Conservation (phyloP, 2,797 vertebrate genomes). For the Fringilla coelebs region DNA sequence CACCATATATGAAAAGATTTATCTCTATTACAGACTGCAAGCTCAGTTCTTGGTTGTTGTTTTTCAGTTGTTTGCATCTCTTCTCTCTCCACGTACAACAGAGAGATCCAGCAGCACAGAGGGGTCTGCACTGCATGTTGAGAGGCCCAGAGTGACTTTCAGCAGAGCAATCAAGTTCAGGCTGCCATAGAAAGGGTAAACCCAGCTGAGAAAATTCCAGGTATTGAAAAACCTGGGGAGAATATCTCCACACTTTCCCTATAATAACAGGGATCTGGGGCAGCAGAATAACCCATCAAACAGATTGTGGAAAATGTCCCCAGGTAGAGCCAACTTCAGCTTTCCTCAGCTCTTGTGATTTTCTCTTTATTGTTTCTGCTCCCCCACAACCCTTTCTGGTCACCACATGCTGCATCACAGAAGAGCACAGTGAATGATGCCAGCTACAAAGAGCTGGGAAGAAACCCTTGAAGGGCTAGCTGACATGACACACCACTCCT, state of each 20-base stretch:
- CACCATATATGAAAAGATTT: background rate
- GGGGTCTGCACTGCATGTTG: background rate
- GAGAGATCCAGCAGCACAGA: background rate
- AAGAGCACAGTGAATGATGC: background rate
- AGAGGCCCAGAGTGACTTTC: background rate
- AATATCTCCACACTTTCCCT: background rate
- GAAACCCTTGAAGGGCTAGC: no score
- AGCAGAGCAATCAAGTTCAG: background rate
- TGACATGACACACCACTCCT: background rate
- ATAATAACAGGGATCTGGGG: background rate
- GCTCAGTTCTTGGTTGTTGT: background rate
- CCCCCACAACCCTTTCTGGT: background rate
- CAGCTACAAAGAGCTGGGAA: background rate
- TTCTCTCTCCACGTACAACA: background rate
- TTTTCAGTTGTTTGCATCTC: background rate
- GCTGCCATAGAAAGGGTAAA: background rate
- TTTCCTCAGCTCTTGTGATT: background rate
- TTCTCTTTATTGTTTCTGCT: background rate
- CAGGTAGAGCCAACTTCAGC: background rate
- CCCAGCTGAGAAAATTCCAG: background rate
- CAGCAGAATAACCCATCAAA: background rate
- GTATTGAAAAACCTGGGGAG: background rate
- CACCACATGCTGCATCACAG: background rate
- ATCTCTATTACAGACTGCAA: background rate
- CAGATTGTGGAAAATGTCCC: background rate